Evolutionary conservation across 2,888 invertebrate genomes (phyloP).

Genomic region (Leptinotarsa rubiginosa): DNA sequence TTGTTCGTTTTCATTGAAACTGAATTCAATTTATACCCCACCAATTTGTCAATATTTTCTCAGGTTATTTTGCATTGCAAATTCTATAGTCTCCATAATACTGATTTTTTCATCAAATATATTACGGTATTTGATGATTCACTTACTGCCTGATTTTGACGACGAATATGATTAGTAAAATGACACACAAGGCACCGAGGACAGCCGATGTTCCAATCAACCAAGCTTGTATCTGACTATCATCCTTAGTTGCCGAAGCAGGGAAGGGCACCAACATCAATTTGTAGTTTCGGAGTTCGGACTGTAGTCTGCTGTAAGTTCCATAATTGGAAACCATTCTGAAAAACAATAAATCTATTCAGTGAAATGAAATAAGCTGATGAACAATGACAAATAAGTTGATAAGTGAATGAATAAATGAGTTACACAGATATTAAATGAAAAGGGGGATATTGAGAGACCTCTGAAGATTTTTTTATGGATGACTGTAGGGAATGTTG

Average conservation of each 20-base stretch:
- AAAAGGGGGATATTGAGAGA: no score
- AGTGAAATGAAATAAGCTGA: no score
- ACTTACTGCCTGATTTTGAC: slow-evolving; percentile 71
- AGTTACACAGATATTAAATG: no score
- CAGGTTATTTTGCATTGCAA: no score
- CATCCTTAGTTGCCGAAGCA: slow-evolving; percentile 49
- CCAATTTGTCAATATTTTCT: no score
- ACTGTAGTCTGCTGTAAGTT: slow-evolving; percentile 48
- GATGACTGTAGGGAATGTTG: no score
- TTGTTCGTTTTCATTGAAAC: no score
- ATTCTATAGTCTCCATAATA: background rate
- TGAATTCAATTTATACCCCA: no score
- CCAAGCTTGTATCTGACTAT: slow-evolving; percentile 67
- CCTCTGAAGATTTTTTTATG: no score
- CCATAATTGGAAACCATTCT: slow-evolving; percentile 53
- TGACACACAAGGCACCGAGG: slow-evolving; percentile 68
- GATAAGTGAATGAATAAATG: no score
- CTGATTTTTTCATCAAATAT: background rate
- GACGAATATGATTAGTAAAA: slow-evolving; percentile 70
- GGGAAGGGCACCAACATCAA: slow-evolving; percentile 51
- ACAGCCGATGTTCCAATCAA: slow-evolving; percentile 69
- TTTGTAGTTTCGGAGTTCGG: slow-evolving; percentile 44
- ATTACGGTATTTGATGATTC: background rate
- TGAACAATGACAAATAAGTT: no score
- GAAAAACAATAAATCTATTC: slow-evolving; percentile 31